Evolutionary conservation across 2,113 vertebrate genomes (phyloP), one percentile per base, ranked within the genome.

Genomic region (Parus major): DNA sequence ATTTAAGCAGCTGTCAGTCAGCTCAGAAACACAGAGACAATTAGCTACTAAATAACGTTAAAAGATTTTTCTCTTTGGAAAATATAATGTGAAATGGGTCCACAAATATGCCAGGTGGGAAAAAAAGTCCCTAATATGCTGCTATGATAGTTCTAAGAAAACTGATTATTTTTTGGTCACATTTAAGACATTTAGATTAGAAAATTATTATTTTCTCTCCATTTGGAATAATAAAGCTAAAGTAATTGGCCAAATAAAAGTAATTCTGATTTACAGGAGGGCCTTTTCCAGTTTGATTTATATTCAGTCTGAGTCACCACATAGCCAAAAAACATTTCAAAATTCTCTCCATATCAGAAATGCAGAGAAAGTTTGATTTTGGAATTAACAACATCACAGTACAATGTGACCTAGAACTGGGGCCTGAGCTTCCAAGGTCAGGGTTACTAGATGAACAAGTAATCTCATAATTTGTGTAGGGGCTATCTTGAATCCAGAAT

Each of bases 261-360:
- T 76, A 88, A 65, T 57, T 80, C 25, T 68, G 35, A 17, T 60
- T 79, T 35, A 60, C 79, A 80, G 41, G 31, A 88, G 23, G 18
- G 4, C 3, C 13, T 65, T 86, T 65, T 81, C 31, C 31, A 49
- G 20, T 63, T 87, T 63, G 46, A 73, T 89, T 94, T 59, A 68
- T 66, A 70, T 85, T 79, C 47, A 39, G 6, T 33, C 15, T 70
- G 55, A 88, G 76, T 29, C 36, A 61, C 13, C 29, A 46, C 49
- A 88, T 72, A 91, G 36, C 36, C n/a, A 88, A 94, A 93, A 93
- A 80, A 36, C 2, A 77, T 27, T 61, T 66, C 50, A 86, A 91
- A 94, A 78, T 89, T 84, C 18, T 75, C 42, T 71, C 69, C 27
- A 27, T 56, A 82, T 82, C 64, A 95, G 44, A 94, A 92, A 91